These are phyloP conservation scores for Steinernema khuongi DNA, from an alignment of 1,140 invertebrate genomes.

Conservation along the genomic window DNA sequence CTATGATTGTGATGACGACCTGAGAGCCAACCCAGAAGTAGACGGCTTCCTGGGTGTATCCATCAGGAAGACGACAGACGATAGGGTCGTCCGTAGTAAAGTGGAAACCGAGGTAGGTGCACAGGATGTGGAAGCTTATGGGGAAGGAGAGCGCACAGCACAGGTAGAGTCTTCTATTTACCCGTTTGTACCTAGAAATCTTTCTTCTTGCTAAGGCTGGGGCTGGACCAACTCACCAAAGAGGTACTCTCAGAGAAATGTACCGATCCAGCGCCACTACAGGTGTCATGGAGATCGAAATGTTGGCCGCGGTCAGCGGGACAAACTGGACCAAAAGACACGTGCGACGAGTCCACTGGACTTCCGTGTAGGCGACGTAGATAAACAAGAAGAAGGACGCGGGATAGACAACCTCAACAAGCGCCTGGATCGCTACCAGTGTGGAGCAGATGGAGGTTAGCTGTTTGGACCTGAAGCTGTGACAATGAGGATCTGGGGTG, in stretches of 20 bases:
- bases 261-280: not conserved
- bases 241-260: not conserved
- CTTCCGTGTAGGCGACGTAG: not conserved
- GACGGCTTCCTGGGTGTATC: not conserved
- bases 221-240: not conserved
- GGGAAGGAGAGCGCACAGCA: not conserved
- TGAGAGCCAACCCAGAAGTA: slow-evolving; percentile 1
- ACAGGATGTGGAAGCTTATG: not conserved
- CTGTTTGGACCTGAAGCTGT: slow-evolving; percentile 1
- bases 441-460: not conserved
- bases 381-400: not conserved
- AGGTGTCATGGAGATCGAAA: not conserved
- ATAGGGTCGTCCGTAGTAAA: not conserved
- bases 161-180: not conserved
- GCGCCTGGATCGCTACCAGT: not conserved
- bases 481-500: too few species aligned
- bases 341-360: not conserved
- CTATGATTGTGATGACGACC: not conserved
- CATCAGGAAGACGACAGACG: not conserved
- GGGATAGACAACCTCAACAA: not conserved
- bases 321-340: not conserved
- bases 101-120: not conserved
- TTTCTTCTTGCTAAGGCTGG: not conserved
- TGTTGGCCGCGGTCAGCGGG: not conserved
- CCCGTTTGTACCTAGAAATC: not conserved